These are phyloP conservation scores for Gymnorhina tibicen DNA, from an alignment of 2,113 vertebrate species.

Conservation along the genomic window DNA sequence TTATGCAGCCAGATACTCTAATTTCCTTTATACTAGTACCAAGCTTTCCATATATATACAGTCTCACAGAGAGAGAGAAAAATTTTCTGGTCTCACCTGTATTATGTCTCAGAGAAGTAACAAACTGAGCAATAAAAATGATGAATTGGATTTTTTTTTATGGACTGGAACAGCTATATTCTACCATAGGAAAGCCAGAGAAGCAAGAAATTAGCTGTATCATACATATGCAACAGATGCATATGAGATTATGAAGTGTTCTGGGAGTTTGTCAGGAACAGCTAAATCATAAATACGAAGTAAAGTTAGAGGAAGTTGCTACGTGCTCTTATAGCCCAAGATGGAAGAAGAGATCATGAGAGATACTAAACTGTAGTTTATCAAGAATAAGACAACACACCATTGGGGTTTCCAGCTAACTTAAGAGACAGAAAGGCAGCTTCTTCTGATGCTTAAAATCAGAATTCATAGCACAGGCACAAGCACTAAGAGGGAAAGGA, in stretches of 20 bases:
- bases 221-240: not conserved
- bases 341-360: not conserved
- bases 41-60: not conserved
- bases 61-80: not conserved
- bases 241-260: not conserved
- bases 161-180: not conserved
- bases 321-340: not conserved
- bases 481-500: not conserved
- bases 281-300: not conserved
- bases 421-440: not conserved
- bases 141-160: not conserved
- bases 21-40: not conserved
- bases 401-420: not conserved
- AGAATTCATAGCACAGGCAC: not conserved
- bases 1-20: not conserved
- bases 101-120: not conserved
- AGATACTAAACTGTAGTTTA: not conserved
- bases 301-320: not conserved
- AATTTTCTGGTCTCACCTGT: not conserved
- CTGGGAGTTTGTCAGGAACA: not conserved
- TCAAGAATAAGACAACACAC: not conserved
- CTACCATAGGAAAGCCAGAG: not conserved
- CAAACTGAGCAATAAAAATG: not conserved
- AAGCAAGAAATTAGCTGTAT: not conserved
- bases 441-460: not conserved